phyloP scores from a whole-genome alignment of 2,888 invertebrate genomes.

The Cataglyphis albicans region DNA sequence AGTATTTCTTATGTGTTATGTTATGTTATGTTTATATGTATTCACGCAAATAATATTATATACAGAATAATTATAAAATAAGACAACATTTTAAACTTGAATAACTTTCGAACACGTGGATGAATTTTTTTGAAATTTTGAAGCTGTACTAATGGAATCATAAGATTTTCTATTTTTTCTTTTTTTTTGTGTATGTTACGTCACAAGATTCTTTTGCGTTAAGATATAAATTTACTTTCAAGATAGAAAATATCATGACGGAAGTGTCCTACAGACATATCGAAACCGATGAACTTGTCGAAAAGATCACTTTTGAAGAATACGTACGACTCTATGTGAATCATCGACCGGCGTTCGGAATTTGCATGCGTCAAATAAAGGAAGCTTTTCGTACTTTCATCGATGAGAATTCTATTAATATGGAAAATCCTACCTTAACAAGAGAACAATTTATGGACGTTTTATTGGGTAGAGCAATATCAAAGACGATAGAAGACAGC shows the following conservation, averaged over 20 bases:
- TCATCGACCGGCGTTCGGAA: constrained; percentile 89
- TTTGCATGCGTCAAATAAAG: constrained; percentile 86
- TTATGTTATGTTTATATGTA: no score
- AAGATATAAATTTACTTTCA: constrained; percentile 18
- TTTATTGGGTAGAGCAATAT: constrained; percentile 83
- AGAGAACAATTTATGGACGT: constrained; percentile 86
- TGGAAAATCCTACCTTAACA: constrained; percentile 78
- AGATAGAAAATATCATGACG: constrained; percentile 88
- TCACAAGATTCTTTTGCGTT: not conserved
- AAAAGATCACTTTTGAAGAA: constrained; percentile 89
- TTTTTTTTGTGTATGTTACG: not conserved
- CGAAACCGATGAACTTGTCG: constrained; percentile 84
- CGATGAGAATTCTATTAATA: constrained; percentile 41
- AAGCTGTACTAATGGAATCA: no score
- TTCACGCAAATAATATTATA: no score
- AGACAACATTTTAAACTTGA: no score
- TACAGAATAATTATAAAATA: no score
- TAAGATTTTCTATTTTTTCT: no score
- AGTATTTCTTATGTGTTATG: constrained; percentile 80
- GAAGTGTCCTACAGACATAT: constrained; percentile 88
- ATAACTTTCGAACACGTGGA: no score
- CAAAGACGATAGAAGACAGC: not conserved
- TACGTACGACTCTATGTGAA: constrained; percentile 90
- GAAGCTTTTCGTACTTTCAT: constrained; percentile 85
- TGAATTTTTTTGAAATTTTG: no score